These are phyloP conservation scores for Apodemus speciosus DNA, from an alignment of 2,113 vertebrate species.

Conservation along the genomic window DNA sequence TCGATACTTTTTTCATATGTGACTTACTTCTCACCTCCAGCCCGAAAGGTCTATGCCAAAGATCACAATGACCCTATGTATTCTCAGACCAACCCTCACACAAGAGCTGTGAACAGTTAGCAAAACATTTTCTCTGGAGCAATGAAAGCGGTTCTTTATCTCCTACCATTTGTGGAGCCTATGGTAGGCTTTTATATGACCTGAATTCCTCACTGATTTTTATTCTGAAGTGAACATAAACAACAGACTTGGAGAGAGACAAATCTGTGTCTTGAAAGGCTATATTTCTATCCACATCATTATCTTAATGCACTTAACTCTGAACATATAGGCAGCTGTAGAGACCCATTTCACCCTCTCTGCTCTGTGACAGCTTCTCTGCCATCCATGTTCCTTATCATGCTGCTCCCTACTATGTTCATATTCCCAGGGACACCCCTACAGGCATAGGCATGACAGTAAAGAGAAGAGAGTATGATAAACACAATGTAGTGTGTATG, in stretches of 20 bases:
- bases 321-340: not conserved
- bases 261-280: not conserved
- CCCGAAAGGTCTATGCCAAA: too few species aligned
- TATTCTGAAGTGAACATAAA: slow-evolving; percentile 12
- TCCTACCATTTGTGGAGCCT: not conserved
- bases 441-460: too few species aligned
- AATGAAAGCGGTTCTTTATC: not conserved
- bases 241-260: not conserved
- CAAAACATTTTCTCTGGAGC: too few species aligned
- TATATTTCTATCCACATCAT: not conserved
- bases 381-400: not conserved
- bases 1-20: not conserved
- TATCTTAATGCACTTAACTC: not conserved
- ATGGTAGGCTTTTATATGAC: not conserved
- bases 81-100: not conserved
- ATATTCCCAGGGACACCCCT: accelerated
- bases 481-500: too few species aligned
- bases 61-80: too few species aligned
- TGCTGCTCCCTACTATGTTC: not conserved
- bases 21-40: not conserved
- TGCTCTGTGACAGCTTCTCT: not conserved
- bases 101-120: not conserved
- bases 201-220: not conserved
- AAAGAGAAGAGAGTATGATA: not conserved
- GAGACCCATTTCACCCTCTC: not conserved